Evolutionary conservation across 2,113 vertebrate genomes (phyloP).

Genomic region (Canis aureus): DNA sequence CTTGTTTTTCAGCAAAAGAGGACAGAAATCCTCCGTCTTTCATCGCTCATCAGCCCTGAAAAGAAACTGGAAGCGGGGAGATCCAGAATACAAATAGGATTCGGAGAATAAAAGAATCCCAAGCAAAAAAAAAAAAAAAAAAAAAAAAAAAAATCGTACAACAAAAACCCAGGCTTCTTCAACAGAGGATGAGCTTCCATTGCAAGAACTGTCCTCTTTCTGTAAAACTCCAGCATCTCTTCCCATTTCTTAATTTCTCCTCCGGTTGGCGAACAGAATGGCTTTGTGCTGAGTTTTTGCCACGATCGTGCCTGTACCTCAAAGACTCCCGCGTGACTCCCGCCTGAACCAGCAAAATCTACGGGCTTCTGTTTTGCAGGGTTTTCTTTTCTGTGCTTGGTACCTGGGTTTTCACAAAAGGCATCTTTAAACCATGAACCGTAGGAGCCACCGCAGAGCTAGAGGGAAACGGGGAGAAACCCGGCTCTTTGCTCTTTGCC

Average conservation of each 20-base stretch:
- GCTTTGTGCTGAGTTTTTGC: accelerated
- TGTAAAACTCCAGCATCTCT: accelerated
- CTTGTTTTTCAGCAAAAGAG: accelerated
- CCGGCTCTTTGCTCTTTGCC: accelerated
- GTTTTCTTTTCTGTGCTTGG: too few species aligned
- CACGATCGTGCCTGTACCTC: accelerated
- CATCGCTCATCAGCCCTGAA: accelerated
- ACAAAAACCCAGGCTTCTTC: accelerated
- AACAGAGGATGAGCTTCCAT: accelerated
- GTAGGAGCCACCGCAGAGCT: accelerated
- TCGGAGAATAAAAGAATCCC: accelerated
- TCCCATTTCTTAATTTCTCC: background rate
- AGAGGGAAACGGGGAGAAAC: accelerated
- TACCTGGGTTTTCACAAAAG: background rate
- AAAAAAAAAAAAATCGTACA: background rate
- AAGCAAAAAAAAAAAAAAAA: too few species aligned
- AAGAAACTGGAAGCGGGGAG: background rate
- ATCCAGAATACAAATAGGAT: background rate
- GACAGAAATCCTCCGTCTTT: accelerated
- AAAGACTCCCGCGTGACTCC: accelerated
- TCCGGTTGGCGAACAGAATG: background rate
- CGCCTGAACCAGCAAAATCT: background rate
- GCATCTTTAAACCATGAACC: background rate
- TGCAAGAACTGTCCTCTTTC: background rate
- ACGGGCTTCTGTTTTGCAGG: too few species aligned